phyloP scores from a whole-genome alignment of 2,888 invertebrate genomes.

The Pecten maximus region DNA sequence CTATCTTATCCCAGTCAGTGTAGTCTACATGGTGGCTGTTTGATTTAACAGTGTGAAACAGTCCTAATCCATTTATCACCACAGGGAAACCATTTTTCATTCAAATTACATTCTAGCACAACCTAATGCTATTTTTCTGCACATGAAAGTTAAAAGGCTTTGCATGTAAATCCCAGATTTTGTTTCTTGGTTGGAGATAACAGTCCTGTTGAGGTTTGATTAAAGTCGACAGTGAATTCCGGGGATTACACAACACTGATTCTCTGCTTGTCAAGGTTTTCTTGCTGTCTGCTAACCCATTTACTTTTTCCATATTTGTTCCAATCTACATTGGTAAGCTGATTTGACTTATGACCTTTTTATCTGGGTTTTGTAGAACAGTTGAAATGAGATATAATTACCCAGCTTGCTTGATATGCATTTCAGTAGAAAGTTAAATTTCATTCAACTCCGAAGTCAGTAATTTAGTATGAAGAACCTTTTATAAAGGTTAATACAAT shows the following conservation, averaged over 20 bases:
- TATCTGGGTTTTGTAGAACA: neutral
- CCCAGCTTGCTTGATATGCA: neutral
- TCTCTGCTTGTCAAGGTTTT: neutral
- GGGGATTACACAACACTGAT: neutral
- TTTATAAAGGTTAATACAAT: neutral
- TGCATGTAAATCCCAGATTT: constrained; percentile 28
- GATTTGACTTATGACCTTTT: neutral
- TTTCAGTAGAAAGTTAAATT: neutral
- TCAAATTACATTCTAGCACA: constrained; percentile 21
- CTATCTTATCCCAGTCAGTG: neutral
- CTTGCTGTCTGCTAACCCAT: neutral
- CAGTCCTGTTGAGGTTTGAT: constrained; percentile 19
- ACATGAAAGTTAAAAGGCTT: constrained; percentile 35
- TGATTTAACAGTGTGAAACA: constrained; percentile 31
- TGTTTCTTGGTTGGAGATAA: constrained; percentile 24
- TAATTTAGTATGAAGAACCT: neutral
- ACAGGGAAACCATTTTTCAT: constrained; percentile 22
- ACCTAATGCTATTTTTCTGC: constrained; percentile 19
- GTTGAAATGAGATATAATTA: neutral
- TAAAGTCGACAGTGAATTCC: neutral
- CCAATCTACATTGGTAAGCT: neutral
- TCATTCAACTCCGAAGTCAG: neutral
- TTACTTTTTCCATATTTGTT: neutral
- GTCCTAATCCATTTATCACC: constrained; percentile 32
- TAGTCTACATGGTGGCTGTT: constrained; percentile 17